Conservation (phyloP, 2,113 vertebrate species). For the Forbesichthys agassizii region DNA sequence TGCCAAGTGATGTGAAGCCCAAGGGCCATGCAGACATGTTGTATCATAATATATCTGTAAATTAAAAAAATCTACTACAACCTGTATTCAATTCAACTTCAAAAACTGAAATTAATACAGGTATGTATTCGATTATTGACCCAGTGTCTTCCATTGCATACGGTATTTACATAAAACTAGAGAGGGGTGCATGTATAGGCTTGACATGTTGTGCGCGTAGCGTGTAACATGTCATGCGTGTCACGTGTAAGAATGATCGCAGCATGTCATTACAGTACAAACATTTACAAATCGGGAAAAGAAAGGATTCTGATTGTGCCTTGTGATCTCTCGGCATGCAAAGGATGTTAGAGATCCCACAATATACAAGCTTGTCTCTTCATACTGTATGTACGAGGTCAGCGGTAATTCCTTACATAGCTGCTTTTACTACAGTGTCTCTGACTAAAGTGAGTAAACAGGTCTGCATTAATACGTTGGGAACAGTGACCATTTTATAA, state of each 20-base stretch:
- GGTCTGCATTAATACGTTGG: constrained; percentile 37
- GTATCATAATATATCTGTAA: too few species aligned
- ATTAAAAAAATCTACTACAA: too few species aligned
- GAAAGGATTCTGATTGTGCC: constrained; percentile 62
- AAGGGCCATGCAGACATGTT: too few species aligned
- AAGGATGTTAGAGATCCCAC: constrained; percentile 60
- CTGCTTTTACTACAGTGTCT: constrained; percentile 24
- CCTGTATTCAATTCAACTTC: too few species aligned
- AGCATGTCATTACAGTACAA: constrained; percentile 76
- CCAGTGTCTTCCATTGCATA: not conserved
- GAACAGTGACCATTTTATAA: constrained; percentile 65
- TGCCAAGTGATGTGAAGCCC: too few species aligned
- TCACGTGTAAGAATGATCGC: constrained; percentile 71
- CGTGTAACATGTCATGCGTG: constrained; percentile 61
- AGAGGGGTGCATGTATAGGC: constrained; percentile 47
- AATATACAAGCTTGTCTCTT: constrained; percentile 47
- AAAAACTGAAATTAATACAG: too few species aligned
- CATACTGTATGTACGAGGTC: constrained; percentile 36
- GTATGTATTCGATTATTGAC: not conserved
- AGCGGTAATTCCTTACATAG: constrained; percentile 26
- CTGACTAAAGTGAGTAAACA: constrained; percentile 54
- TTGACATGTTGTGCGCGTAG: constrained; percentile 65
- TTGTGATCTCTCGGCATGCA: constrained; percentile 70
- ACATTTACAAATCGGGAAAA: constrained; percentile 77
- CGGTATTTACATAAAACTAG: not conserved